Evolutionary conservation across 2,797 vertebrate species (phyloP), one percentile per base, ranked within the genome.

Genomic region (Calcarius lapponicus): DNA sequence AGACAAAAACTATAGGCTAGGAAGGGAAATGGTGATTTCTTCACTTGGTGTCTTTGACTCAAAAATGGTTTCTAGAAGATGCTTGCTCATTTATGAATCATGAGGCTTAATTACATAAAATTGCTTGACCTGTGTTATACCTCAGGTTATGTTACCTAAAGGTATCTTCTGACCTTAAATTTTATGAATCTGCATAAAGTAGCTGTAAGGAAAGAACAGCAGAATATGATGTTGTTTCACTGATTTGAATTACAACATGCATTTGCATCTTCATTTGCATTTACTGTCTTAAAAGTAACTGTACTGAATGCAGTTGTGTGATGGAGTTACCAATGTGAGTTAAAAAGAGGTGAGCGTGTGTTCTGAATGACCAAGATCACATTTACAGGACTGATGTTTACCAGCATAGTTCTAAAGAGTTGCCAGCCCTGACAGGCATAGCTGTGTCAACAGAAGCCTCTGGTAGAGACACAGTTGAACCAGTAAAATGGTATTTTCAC

Each of bases 211-310:
- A 88, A 95, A 73, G 53, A 92, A 57, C 0, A 3, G 31, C 36
- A 87, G 90, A 90, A 95, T 61, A 86, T 54, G 54, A 79, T 92
- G 56, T 70, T 95, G 73, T 88, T 94, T 92, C 83, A 65, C 74
- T 92, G 88, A 92, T 95, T 94, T 95, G 86, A 95, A 97, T 96
- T 91, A 81, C 56, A 96, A 73, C 71, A 38, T 51, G 38, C 31
- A 96, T 95, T 94, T 96, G 71, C 91, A 95, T 93, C n/a, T 76
- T 86, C 61, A 94, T 92, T 96, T 96, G 94, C 93, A 94, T 92
- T 90, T 84, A 90, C 80, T 85, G 71, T 92, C 42, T 96, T 95
- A 78, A 38, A 40, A 90, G 38, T 88, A 95, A 92, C 80, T 87
- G 80, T 79, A 71, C 36, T 25, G 70, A 92, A 85, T 36, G 13